A percentile compares a stretch with the other conserved stretches of the same genome.
These are phyloP conservation scores for Heliothis peltigera DNA, from an alignment of 2,888 invertebrate genomes.

Conservation along the genomic window DNA sequence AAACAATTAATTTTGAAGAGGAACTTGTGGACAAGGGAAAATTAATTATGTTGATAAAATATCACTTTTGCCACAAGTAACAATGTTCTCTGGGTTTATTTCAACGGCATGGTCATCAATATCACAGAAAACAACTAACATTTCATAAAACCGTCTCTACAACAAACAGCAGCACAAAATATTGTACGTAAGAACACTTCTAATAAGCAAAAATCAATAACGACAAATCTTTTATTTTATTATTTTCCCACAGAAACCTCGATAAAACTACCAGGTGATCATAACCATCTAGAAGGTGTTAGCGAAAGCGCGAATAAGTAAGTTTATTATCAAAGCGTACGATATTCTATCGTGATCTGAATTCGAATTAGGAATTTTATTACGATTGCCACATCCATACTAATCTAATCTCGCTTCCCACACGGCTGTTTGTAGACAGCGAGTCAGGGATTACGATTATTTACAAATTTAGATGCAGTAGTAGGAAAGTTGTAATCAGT, in stretches of 20 bases:
- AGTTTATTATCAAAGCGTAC: conserved; percentile 34
- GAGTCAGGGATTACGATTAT: conserved; percentile 33
- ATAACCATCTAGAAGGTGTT: conserved; percentile 39
- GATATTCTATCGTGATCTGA: conserved; percentile 61
- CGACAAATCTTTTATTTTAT: conserved; percentile 30
- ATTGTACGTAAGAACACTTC: conserved; percentile 10
- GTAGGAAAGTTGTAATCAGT: conserved; percentile 10
- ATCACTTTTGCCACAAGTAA: no score
- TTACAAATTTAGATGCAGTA: conserved; percentile 26
- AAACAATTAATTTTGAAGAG: no score
- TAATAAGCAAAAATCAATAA: conserved; percentile 21
- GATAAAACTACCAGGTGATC: conserved; percentile 40
- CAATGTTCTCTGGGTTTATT: no score
- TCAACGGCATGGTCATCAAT: background rate
- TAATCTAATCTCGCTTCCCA: conserved; percentile 55
- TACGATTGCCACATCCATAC: conserved; percentile 44
- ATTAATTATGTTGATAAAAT: no score
- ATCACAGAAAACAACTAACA: background rate
- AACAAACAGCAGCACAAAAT: background rate
- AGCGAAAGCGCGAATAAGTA: conserved; percentile 45
- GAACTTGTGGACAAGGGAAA: no score
- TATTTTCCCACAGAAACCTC: conserved; percentile 39
- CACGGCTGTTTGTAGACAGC: conserved; percentile 43
- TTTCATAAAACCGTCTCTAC: background rate
- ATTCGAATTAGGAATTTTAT: conserved; percentile 61